phyloP scores from a whole-genome alignment of 2,888 invertebrate species.

The Tenthredo notha region DNA sequence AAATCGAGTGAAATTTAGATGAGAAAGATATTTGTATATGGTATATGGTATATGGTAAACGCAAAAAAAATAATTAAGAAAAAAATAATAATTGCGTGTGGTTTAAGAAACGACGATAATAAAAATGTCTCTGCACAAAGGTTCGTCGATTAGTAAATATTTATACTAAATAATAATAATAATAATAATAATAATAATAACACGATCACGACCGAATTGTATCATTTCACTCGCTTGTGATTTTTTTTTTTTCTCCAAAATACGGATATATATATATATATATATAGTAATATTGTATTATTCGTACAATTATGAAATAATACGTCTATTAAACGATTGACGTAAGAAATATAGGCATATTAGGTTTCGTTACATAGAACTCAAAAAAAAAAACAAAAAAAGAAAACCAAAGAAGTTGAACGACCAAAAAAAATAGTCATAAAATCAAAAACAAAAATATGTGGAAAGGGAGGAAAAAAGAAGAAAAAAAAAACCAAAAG shows the following conservation, averaged over 20 bases:
- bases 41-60: background rate
- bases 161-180: background rate
- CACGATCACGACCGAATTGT: background rate
- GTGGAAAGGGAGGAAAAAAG: background rate
- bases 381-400: background rate
- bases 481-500: background rate
- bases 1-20: conserved; percentile 12
- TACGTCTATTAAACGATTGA: background rate
- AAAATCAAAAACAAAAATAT: background rate
- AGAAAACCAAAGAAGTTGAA: background rate
- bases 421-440: background rate
- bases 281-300: background rate
- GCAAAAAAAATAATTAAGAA: too few relatives aligned
- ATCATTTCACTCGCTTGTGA: background rate
- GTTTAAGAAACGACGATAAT: conserved; percentile 7
- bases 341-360: background rate
- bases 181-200: background rate
- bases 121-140: conserved; percentile 12
- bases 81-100: background rate
- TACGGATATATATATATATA: too few relatives aligned
- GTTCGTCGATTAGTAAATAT: background rate
- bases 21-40: conserved; percentile 23
- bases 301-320: background rate
- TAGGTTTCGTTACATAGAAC: background rate
- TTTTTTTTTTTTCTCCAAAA: too few relatives aligned